Evolutionary conservation across 2,797 vertebrate genomes (phyloP).

Genomic region (Phaenicophaeus curvirostris): DNA sequence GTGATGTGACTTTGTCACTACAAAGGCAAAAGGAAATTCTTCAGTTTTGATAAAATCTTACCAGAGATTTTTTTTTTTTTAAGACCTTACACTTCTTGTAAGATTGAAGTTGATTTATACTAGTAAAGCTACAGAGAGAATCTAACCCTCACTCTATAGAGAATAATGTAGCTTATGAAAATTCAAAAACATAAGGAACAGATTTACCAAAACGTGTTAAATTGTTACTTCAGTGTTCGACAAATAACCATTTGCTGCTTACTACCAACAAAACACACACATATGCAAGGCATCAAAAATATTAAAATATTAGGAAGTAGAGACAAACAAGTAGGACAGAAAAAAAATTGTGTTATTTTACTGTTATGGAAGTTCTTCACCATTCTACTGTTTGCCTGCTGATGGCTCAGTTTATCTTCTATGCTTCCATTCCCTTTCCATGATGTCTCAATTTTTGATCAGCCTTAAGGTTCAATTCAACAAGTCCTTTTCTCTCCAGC

Average conservation of each 20-base stretch:
- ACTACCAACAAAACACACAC: background rate
- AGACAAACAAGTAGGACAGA: background rate
- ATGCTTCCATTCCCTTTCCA: background rate
- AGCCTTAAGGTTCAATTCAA: background rate
- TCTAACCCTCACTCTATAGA: background rate
- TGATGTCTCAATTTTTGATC: background rate
- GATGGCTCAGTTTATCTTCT: background rate
- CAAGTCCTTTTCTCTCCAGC: accelerated
- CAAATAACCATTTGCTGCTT: background rate
- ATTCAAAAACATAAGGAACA: background rate
- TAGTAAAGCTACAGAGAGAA: background rate
- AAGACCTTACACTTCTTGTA: background rate
- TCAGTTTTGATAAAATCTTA: background rate
- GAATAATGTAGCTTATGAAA: background rate
- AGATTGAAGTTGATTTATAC: background rate
- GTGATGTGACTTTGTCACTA: background rate
- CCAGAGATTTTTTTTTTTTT: background rate
- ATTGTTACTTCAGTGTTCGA: background rate
- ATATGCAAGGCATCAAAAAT: background rate
- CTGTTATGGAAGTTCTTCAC: background rate
- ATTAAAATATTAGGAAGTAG: background rate
- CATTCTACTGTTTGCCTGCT: background rate
- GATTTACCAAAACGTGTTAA: background rate
- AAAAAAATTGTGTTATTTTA: background rate
- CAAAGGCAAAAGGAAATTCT: background rate